Evolutionary conservation across 2,113 vertebrate genomes (phyloP).

Genomic region (Rana temporaria): DNA sequence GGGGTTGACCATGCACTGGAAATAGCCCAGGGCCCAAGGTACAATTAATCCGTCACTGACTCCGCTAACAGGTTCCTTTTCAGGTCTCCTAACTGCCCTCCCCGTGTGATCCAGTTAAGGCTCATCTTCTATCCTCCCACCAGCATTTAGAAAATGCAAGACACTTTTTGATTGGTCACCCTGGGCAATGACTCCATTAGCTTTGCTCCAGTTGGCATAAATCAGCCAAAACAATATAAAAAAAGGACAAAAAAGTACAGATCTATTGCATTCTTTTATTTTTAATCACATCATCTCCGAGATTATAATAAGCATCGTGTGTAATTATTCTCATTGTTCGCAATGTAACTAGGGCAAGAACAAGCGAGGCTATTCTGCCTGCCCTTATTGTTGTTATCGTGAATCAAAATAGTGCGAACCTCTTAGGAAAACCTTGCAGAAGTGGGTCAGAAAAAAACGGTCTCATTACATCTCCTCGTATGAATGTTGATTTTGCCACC

Average conservation of each 20-base stretch:
- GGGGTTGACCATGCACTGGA: no score
- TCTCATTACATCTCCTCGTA: slow-evolving; percentile 32
- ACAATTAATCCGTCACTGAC: no score
- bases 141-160: no score
- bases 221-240: no score
- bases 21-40: no score
- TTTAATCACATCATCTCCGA: slow-evolving; percentile 5
- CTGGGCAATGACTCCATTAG: no score
- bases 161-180: no score
- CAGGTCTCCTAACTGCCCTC: background rate
- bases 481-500: slow-evolving; percentile 29
- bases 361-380: background rate
- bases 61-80: background rate
- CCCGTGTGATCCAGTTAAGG: background rate
- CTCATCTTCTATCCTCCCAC: no score
- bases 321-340: slow-evolving; percentile 35
- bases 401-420: slow-evolving; percentile 33
- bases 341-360: slow-evolving; percentile 41
- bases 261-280: background rate
- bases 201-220: no score
- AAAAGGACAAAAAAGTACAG: background rate
- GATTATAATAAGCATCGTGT: slow-evolving; percentile 5
- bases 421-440: slow-evolving; percentile 28
- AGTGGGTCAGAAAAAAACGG: slow-evolving; percentile 28
- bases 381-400: slow-evolving; percentile 39